Evolutionary conservation across 2,888 invertebrate species (phyloP), one percentile per base, ranked within the genome.

Genomic region (Bellardia bayeri): DNA sequence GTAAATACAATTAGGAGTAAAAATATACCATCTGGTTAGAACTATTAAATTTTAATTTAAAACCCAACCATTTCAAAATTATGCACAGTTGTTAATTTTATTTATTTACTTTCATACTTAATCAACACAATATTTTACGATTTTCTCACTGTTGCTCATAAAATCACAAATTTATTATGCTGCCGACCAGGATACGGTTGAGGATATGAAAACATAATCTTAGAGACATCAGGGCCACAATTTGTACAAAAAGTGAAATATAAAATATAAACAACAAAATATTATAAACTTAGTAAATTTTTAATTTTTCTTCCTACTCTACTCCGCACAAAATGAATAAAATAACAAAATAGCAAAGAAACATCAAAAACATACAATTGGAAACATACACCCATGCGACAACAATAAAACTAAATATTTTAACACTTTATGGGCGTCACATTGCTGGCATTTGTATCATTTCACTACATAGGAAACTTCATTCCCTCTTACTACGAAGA

Each of bases 401-500:
- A 49, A 58, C 58, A 78, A 72, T 76, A 40, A 76, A 54, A 30
- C 42, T 30, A 68, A 42, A 71, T 71, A 84, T 84, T 74, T 40
- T 1, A 84, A 78, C 82, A 78, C 16, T 66, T 72, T 56, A 72
- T 76, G 81, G 63, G 75, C 80, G 42, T 76, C 64, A 66, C 58
- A 56, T 54, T 54, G 54, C 42, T 76, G 7, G 45, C 61, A 64
- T 68, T 74, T 56, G 58, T 75, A 63, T 69, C 11, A 74, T 76
- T 86, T 64, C 14, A 49, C 58, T 30, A n/a, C 54, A 37, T 45
- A 30, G 16, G 61, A 63, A 8, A 3, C 42, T 3, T 30, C 23
- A 14, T 14, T 45, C 11, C 45, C 37, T 54, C 54, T 11, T 45
- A 42, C 40, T 37, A 11, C 33, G 23, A 9, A 16, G 3, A 6